Percentiles rank a stretch among this genome's conserved stretches.
Evolutionary conservation across 2,113 vertebrate genomes (phyloP).

Genomic region (Coracopsis vasa): DNA sequence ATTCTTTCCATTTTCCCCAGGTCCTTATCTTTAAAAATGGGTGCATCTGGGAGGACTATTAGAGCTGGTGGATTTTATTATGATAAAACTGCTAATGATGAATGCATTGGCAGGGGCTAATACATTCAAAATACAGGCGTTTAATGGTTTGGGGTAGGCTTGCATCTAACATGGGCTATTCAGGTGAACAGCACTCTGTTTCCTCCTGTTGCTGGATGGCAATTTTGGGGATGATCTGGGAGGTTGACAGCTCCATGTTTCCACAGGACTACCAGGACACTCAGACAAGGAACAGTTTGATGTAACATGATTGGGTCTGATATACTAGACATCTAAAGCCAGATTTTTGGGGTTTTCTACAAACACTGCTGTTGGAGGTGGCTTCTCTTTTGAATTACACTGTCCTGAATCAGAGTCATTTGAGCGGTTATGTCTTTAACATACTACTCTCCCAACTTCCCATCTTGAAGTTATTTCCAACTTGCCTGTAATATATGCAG

Average conservation of each 20-base stretch:
- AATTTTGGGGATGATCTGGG: no score
- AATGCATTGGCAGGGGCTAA: neutral
- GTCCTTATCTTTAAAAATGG: neutral
- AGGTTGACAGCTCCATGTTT: neutral
- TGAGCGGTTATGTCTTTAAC: fast-evolving
- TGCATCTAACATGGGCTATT: fast-evolving
- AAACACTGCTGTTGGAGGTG: neutral
- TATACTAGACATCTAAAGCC: neutral
- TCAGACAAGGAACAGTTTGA: neutral
- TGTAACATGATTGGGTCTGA: neutral
- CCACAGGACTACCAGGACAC: neutral
- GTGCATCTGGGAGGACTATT: neutral
- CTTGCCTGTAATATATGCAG: fast-evolving
- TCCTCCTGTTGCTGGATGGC: no score
- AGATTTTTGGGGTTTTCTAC: neutral
- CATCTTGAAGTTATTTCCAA: neutral
- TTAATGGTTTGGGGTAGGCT: neutral
- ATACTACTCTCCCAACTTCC: neutral
- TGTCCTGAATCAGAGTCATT: neutral
- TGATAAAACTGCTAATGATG: neutral
- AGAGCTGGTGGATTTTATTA: neutral
- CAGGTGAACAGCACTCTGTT: neutral
- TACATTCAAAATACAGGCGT: neutral
- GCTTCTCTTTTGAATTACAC: neutral
- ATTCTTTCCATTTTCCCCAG: neutral